These are phyloP conservation scores for Pteropus alecto DNA, from an alignment of 2,113 vertebrate genomes.

Conservation along the genomic window DNA sequence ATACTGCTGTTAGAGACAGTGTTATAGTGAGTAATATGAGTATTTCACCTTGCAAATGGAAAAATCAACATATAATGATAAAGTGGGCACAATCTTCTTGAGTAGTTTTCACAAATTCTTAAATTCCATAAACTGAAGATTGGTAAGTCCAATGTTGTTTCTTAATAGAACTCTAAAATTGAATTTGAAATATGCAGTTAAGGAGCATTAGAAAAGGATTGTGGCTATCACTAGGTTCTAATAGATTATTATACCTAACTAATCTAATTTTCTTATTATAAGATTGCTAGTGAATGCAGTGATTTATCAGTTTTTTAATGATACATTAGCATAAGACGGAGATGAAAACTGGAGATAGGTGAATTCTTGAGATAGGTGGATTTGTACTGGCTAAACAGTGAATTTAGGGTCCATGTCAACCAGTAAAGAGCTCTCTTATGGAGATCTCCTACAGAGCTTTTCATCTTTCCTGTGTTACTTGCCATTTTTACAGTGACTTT, in stretches of 20 bases:
- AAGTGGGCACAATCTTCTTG: not conserved
- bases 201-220: not conserved
- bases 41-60: not conserved
- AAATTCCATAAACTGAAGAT: not conserved
- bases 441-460: not conserved
- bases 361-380: not conserved
- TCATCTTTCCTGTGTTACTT: not conserved
- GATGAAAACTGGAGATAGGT: not conserved
- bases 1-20: not conserved
- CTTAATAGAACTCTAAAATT: not conserved
- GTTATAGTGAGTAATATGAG: not conserved
- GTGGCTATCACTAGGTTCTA: not conserved
- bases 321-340: not conserved
- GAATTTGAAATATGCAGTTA: not conserved
- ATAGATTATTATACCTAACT: not conserved
- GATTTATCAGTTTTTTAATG: not conserved
- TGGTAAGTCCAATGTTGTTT: not conserved
- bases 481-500: not conserved
- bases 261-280: conserved; percentile 7
- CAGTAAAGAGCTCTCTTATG: not conserved
- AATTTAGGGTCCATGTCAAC: not conserved
- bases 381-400: not conserved
- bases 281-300: not conserved
- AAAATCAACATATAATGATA: not conserved
- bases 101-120: not conserved